Conservation (phyloP, 2,797 vertebrate genomes). For the Gorsachius magnificus region DNA sequence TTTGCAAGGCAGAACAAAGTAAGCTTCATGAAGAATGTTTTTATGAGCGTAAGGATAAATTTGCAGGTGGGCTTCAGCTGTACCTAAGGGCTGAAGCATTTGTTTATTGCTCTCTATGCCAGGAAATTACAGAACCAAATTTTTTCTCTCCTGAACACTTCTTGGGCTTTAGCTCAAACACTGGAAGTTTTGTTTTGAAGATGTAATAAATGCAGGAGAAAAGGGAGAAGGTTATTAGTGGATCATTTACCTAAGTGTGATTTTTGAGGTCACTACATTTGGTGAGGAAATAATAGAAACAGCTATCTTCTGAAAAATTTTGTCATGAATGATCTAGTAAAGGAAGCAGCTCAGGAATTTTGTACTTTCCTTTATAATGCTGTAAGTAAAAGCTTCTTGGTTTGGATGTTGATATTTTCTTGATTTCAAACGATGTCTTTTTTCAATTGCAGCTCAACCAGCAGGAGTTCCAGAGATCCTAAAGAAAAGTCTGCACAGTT, state of each 20-base stretch:
- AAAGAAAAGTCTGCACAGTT: conserved; percentile 96
- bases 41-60: not conserved
- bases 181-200: not conserved
- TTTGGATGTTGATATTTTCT: conserved; percentile 17
- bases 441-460: conserved; percentile 87
- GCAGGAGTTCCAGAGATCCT: conserved; percentile 98
- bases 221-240: not conserved
- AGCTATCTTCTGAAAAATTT: not conserved
- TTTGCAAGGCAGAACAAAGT: not conserved
- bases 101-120: not conserved
- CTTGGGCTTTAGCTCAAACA: not conserved
- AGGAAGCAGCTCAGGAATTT: not conserved
- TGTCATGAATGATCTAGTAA: not conserved
- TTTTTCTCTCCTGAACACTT: not conserved
- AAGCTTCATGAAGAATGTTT: not conserved
- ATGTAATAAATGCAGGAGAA: not conserved
- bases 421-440: not conserved
- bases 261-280: not conserved
- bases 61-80: not conserved
- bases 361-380: not conserved
- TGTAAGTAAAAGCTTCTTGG: not conserved
- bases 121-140: not conserved
- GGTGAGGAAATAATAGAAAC: not conserved
- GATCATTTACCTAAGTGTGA: not conserved
- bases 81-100: not conserved